These are phyloP conservation scores for Orthosia gracilis DNA, from an alignment of 2,888 invertebrate genomes.

Conservation along the genomic window DNA sequence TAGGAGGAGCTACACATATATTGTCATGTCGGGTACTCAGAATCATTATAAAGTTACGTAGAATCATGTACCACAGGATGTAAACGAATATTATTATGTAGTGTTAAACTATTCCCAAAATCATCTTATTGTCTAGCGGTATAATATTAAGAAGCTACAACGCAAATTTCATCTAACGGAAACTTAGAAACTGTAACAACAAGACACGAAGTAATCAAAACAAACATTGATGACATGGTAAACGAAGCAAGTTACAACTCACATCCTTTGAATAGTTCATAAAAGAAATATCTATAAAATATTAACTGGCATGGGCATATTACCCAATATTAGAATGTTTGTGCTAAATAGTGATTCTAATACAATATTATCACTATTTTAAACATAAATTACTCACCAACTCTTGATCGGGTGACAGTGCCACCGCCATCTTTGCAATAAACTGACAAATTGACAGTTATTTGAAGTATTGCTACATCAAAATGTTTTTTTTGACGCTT, in stretches of 20 bases:
- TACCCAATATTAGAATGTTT: background rate
- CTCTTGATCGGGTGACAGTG: conserved; percentile 94
- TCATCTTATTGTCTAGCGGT: background rate
- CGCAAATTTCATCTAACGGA: conserved; percentile 19
- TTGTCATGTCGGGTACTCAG: conserved; percentile 44
- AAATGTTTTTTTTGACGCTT: background rate
- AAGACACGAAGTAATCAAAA: conserved; percentile 84
- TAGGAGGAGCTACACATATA: conserved; percentile 67
- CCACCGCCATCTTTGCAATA: conserved; percentile 92
- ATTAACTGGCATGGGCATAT: background rate
- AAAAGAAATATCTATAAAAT: conserved; percentile 19
- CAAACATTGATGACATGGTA: conserved; percentile 90
- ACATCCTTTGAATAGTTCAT: conserved; percentile 58
- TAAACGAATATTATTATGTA: conserved; percentile 31
- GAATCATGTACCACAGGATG: conserved; percentile 56
- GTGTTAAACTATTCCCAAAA: background rate
- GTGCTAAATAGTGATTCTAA: background rate
- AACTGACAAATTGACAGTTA: conserved; percentile 57
- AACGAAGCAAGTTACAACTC: conserved; percentile 77
- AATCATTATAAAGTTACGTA: conserved; percentile 39
- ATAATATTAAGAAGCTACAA: conserved; percentile 4
- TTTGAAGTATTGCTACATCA: conserved; percentile 3
- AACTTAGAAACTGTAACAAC: conserved; percentile 54
- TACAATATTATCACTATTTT: conserved; percentile 33
- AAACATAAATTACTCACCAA: conserved; percentile 91